phyloP scores from a whole-genome alignment of 2,113 vertebrate species.

The Irena cyanogastra region DNA sequence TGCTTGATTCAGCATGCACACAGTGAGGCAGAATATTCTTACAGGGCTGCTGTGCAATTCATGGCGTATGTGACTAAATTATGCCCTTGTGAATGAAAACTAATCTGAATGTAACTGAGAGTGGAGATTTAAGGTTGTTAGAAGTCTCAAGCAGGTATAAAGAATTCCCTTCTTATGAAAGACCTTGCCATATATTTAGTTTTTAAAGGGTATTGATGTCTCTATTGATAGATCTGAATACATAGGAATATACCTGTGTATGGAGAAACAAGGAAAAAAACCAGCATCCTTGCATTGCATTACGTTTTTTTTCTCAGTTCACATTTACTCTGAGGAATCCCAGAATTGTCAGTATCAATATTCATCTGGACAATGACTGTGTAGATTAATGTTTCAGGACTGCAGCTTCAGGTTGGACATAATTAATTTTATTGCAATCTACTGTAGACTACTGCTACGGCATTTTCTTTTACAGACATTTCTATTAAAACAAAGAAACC shows the following conservation, averaged over 20 bases:
- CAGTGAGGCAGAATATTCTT: background rate
- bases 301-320: background rate
- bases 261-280: background rate
- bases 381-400: background rate
- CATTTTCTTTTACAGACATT: background rate
- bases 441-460: background rate
- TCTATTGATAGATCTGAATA: background rate
- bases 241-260: background rate
- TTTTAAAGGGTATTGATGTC: background rate
- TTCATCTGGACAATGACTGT: background rate
- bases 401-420: background rate
- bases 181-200: background rate
- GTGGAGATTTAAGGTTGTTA: background rate
- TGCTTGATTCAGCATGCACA: background rate
- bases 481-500: background rate
- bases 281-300: background rate
- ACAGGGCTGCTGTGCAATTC: background rate
- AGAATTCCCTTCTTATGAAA: background rate
- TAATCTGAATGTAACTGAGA: background rate
- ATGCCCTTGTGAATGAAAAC: background rate
- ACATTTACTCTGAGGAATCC: background rate
- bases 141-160: background rate
- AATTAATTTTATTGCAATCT: background rate
- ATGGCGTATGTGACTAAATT: background rate
- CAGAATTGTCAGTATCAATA: background rate